These are phyloP conservation scores for Pipa parva DNA, from an alignment of 2,113 vertebrate species.

Conservation along the genomic window DNA sequence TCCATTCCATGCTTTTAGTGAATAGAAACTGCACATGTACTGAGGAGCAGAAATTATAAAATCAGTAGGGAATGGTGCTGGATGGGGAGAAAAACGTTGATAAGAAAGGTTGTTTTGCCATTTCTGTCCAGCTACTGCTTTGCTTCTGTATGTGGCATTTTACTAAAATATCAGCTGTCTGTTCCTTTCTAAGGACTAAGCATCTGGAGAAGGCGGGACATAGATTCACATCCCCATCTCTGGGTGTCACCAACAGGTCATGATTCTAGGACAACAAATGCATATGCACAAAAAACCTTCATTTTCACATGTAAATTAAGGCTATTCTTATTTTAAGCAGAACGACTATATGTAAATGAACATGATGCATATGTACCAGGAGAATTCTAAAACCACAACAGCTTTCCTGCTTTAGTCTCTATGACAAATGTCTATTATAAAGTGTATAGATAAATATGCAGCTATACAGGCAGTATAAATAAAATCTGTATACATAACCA, in stretches of 20 bases:
- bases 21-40: neutral
- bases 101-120: constrained; percentile 16
- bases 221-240: constrained; percentile 10
- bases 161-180: constrained; percentile 24
- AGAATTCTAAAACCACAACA: neutral
- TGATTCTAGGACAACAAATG: constrained; percentile 25
- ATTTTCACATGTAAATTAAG: constrained; percentile 40
- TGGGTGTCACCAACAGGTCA: constrained; percentile 21
- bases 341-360: constrained; percentile 30
- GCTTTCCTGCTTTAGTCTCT: neutral
- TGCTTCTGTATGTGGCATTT: constrained; percentile 7
- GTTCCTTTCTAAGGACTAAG: constrained; percentile 8
- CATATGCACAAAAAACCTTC: constrained; percentile 33
- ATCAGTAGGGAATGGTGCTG: constrained; percentile 1
- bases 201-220: constrained; percentile 27
- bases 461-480: neutral
- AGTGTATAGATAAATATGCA: neutral
- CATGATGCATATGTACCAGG: constrained; percentile 27
- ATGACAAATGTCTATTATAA: neutral
- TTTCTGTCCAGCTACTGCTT: neutral
- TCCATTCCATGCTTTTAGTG: neutral
- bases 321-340: constrained; percentile 35
- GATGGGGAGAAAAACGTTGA: neutral
- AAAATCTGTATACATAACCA: neutral
- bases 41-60: constrained; percentile 6